Conservation (phyloP, 2,797 vertebrate genomes). For the Pelodytes ibericus region DNA sequence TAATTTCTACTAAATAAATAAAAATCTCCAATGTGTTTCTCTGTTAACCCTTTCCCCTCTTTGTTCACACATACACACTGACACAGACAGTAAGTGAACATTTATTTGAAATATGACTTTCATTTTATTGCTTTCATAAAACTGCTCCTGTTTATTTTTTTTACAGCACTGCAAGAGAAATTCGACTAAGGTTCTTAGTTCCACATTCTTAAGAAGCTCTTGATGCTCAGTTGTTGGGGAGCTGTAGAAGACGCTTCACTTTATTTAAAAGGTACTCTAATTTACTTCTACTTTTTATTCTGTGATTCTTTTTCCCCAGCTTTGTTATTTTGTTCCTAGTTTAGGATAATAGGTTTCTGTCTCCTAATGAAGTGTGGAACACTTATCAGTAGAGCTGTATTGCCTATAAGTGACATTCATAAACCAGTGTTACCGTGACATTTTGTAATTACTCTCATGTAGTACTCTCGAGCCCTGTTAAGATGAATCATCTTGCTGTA, state of each 20-base stretch:
- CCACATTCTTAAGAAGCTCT: background rate
- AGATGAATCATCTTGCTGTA: constrained; percentile 40
- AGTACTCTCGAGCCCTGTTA: constrained; percentile 24
- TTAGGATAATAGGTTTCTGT: constrained; percentile 43
- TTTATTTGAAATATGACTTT: background rate
- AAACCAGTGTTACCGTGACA: constrained; percentile 44
- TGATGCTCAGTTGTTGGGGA: constrained; percentile 8
- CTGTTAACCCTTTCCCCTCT: too few species aligned
- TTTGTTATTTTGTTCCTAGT: constrained; percentile 41
- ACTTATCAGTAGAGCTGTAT: constrained; percentile 46
- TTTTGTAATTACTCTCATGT: constrained; percentile 50
- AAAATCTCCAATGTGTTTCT: too few species aligned
- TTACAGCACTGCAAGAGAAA: too few species aligned
- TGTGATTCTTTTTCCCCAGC: constrained; percentile 38
- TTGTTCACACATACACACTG: too few species aligned
- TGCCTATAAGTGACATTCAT: constrained; percentile 45
- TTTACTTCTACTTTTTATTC: constrained; percentile 9
- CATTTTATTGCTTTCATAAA: background rate
- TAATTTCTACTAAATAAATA: too few species aligned
- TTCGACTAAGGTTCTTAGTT: too few species aligned
- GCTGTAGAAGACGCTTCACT: background rate
- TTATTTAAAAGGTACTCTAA: background rate
- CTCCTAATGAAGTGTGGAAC: constrained; percentile 50
- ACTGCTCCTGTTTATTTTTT: background rate
- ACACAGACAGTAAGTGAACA: background rate